phyloP scores from a whole-genome alignment of 1,140 invertebrate genomes.

The Drosophila willistoni region DNA sequence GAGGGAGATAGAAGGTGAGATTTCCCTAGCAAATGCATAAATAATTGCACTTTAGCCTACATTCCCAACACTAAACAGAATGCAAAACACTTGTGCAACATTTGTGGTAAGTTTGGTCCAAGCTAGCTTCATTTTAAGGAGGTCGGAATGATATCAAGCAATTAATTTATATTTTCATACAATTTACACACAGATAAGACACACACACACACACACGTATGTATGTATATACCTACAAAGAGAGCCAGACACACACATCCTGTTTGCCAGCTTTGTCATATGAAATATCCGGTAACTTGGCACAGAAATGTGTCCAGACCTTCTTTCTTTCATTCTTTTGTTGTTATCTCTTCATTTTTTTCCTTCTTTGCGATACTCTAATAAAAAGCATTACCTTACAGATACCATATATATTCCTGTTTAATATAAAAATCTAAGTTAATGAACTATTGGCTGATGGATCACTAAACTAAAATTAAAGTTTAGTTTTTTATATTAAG shows the following conservation, averaged over 20 bases:
- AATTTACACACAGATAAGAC: slow-evolving; percentile 2
- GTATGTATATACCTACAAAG: background rate
- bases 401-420: too few relatives aligned
- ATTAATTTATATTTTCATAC: slow-evolving; percentile 49
- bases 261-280: slow-evolving; percentile 36
- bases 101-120: background rate
- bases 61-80: too few relatives aligned
- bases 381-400: too few relatives aligned
- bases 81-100: slow-evolving; percentile 2
- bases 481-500: too few relatives aligned
- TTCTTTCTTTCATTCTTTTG: background rate
- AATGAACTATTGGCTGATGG: too few relatives aligned
- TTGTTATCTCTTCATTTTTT: slow-evolving; percentile 16
- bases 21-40: slow-evolving; percentile 61
- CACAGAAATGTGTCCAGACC: slow-evolving; percentile 30
- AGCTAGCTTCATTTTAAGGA: background rate
- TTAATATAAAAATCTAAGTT: too few relatives aligned
- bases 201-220: slow-evolving; percentile 14
- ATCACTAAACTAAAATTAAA: too few relatives aligned
- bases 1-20: background rate
- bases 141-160: slow-evolving; percentile 15
- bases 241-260: slow-evolving; percentile 20
- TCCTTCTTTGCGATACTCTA: background rate
- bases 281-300: slow-evolving; percentile 53
- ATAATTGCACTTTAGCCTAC: slow-evolving; percentile 37